Evolutionary conservation across 2,113 vertebrate genomes (phyloP), one percentile per base, ranked within the genome.

Genomic region (Corythaeola cristata): DNA sequence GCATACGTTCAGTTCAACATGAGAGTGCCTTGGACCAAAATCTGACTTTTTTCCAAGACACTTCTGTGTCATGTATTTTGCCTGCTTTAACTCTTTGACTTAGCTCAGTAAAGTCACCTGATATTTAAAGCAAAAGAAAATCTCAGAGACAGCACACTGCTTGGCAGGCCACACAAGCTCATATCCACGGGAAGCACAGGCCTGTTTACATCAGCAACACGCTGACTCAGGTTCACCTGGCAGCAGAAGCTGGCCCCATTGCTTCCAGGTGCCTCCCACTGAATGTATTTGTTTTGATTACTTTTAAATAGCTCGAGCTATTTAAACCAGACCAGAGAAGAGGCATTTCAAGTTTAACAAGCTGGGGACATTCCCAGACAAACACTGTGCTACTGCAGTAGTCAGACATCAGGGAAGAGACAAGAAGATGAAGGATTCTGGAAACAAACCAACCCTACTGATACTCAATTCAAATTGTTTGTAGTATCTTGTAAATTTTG

Each of bases 381-480:
- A 85, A 64, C 24, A 9, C 14, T 6, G 78, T 19, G 13, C 59
- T 91, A 49, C 28, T 71, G 68, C 88, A 96, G 35, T 6, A 75
- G 62, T 44, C 87, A 91, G 60, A 39, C 64, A 35, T 32, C 39
- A 28, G 88, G 75, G 56, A 56, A 88, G 72, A 69, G 72, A 81
- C 53, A 52, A 53, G 75, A 76, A 6, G 14, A 64, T 45, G 20
- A 90, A 93, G 47, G 86, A 59, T 41, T 73, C 2, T 77, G 86
- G 94, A 71, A 90, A 84, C 63, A 86, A 90, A 80, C 89, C 93
- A 86, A 39, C 20, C 9, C 60, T 37, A 28, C 72, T 53, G 76
- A 77, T 59, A 73, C 37, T 49, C 20, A 21, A 13, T 19, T 86
- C 26, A 20, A 73, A 49, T 9, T 60, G 16, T 80, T 60, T 47